A percentile compares a stretch with the other conserved stretches of the same genome.
phyloP scores from a whole-genome alignment of 2,888 invertebrate genomes.

The Saturnia japonica region DNA sequence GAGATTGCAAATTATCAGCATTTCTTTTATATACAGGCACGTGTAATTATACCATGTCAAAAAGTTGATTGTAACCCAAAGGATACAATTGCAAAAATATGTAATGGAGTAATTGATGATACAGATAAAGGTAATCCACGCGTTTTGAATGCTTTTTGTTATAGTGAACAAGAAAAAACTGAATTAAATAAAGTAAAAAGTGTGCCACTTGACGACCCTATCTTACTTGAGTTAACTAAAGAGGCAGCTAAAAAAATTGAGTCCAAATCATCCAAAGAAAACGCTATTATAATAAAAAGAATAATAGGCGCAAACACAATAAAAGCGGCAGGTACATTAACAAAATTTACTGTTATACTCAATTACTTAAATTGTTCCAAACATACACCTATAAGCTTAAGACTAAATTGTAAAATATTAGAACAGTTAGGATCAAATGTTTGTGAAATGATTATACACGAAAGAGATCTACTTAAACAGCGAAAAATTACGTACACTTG shows the following conservation, averaged over 20 bases:
- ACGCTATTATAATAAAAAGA: constrained; percentile 53
- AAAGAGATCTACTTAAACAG: constrained; percentile 49
- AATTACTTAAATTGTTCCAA: constrained; percentile 59
- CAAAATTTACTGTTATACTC: constrained; percentile 53
- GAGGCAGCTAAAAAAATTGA: constrained; percentile 59
- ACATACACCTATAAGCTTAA: constrained; percentile 39
- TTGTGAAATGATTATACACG: constrained; percentile 58
- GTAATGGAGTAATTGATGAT: constrained; percentile 77
- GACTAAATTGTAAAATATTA: constrained; percentile 51
- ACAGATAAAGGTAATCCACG: constrained; percentile 63
- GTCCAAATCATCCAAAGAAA: constrained; percentile 41
- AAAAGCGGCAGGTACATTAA: constrained; percentile 51
- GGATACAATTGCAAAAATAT: constrained; percentile 68
- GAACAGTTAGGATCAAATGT: constrained; percentile 51
- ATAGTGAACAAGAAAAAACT: constrained; percentile 50
- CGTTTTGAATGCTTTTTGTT: constrained; percentile 76
- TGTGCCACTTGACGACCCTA: constrained; percentile 52
- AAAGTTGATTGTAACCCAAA: constrained; percentile 51
- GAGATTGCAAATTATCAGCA: constrained; percentile 55
- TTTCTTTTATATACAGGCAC: constrained; percentile 60
- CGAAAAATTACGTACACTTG: constrained; percentile 54
- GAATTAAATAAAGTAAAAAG: constrained; percentile 35
- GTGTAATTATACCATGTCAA: constrained; percentile 55
- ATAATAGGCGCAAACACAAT: constrained; percentile 55
- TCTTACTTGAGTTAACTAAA: constrained; percentile 47